A percentile compares a stretch with the other conserved stretches of the same genome.
phyloP scores from a whole-genome alignment of 2,797 vertebrate species.

The Hypotaenidia okinawae region DNA sequence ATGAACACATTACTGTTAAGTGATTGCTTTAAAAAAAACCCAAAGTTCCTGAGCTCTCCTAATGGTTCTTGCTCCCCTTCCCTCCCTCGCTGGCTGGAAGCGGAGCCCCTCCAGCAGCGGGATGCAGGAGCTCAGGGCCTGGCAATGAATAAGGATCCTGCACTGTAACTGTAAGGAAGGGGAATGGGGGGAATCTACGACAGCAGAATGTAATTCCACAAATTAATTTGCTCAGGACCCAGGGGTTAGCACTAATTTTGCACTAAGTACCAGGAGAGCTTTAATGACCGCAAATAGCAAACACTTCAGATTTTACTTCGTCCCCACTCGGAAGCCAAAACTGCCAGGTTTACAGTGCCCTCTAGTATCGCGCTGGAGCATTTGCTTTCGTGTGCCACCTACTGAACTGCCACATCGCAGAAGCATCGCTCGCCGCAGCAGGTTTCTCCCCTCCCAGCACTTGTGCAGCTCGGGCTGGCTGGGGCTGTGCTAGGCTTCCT shows the following conservation, averaged over 20 bases:
- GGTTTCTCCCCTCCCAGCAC: neutral
- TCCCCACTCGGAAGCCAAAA: conserved; percentile 28
- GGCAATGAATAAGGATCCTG: neutral
- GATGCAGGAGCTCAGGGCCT: neutral
- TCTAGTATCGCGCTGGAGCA: conserved; percentile 63
- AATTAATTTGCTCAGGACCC: conserved; percentile 45
- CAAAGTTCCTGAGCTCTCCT: neutral
- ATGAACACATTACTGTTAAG: conserved; percentile 43
- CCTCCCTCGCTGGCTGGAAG: neutral
- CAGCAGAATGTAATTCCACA: conserved; percentile 6
- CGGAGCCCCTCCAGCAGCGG: neutral
- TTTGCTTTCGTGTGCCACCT: conserved; percentile 19
- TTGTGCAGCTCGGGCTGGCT: neutral
- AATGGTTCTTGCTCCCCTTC: neutral
- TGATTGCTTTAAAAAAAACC: neutral
- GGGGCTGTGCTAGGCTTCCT: neutral
- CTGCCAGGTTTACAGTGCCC: conserved; percentile 70
- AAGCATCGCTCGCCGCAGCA: neutral
- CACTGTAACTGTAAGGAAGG: neutral
- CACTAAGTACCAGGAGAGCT: conserved; percentile 5
- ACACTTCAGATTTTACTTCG: neutral
- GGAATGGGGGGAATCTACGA: neutral
- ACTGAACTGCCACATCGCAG: neutral
- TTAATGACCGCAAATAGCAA: conserved; percentile 27
- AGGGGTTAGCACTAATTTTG: conserved; percentile 39